Percentiles rank a stretch among this genome's conserved stretches.
Evolutionary conservation across 2,888 invertebrate species (phyloP).

Genomic region (Drosophila bunnanda): DNA sequence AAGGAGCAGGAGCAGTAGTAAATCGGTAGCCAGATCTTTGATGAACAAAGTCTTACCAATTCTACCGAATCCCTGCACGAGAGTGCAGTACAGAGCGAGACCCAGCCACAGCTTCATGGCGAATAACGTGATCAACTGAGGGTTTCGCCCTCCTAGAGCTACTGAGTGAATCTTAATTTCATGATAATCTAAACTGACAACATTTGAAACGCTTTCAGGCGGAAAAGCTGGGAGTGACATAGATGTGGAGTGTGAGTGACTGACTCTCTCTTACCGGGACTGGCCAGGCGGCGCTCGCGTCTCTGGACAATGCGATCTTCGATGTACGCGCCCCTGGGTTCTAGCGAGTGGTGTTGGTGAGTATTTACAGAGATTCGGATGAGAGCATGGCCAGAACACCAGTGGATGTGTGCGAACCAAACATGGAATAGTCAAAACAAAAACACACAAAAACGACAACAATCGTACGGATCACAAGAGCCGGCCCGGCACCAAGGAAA

Average conservation of each 20-base stretch:
- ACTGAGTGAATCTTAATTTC: background rate
- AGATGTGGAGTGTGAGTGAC: slow-evolving; percentile 5
- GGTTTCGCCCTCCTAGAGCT: too few relatives aligned
- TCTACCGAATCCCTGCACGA: background rate
- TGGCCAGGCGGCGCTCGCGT: slow-evolving; percentile 83
- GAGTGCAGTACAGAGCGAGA: too few relatives aligned
- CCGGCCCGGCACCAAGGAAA: slow-evolving; percentile 16
- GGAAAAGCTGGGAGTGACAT: background rate
- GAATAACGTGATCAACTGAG: background rate
- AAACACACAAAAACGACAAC: slow-evolving; percentile 18
- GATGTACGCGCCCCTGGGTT: slow-evolving; percentile 82
- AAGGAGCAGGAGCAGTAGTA: background rate
- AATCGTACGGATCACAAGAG: background rate
- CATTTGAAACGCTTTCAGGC: slow-evolving; percentile 18
- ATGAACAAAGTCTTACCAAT: background rate
- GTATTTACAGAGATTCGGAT: slow-evolving; percentile 46
- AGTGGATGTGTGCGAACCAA: slow-evolving; percentile 29
- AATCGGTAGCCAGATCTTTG: background rate
- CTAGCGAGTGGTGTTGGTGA: slow-evolving; percentile 57
- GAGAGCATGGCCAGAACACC: slow-evolving; percentile 59
- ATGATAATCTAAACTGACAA: background rate
- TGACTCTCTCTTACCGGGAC: slow-evolving; percentile 83
- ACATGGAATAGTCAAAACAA: slow-evolving; percentile 54
- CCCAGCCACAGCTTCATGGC: slow-evolving; percentile 9
- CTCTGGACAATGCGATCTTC: slow-evolving; percentile 84